These are phyloP conservation scores for Mactromeris polynyma DNA, from an alignment of 2,888 invertebrate species.

Conservation along the genomic window DNA sequence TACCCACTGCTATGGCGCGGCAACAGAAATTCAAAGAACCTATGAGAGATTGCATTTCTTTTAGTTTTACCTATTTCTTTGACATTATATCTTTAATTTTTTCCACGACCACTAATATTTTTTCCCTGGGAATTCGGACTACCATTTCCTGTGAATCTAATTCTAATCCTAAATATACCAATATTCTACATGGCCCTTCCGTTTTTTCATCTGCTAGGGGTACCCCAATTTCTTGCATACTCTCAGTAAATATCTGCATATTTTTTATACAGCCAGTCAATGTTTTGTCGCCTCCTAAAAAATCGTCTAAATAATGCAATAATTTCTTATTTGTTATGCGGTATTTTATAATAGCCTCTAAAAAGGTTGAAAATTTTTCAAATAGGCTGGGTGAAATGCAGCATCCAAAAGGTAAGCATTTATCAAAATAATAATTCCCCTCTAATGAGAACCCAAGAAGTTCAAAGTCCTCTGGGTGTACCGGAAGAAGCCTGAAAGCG, in stretches of 20 bases:
- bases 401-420: background rate
- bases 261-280: background rate
- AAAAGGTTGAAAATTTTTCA: conserved; percentile 26
- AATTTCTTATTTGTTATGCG: background rate
- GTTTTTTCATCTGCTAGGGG: conserved; percentile 48
- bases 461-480: too few relatives aligned
- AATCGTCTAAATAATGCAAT: conserved; percentile 46
- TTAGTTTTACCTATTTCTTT: conserved; percentile 36
- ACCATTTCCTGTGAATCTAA: conserved; percentile 42
- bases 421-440: background rate
- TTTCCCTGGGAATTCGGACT: conserved; percentile 42
- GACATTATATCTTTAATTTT: background rate
- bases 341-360: too few relatives aligned
- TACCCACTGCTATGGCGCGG: conserved; percentile 36
- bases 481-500: too few relatives aligned
- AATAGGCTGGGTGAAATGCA: background rate
- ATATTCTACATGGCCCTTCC: conserved; percentile 24
- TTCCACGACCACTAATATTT: conserved; percentile 19
- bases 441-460: background rate
- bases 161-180: conserved; percentile 49
- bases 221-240: conserved; percentile 4
- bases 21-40: conserved; percentile 45
- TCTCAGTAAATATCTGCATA: conserved; percentile 15
- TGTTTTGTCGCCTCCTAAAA: conserved; percentile 18
- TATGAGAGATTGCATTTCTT: too few relatives aligned